Evolutionary conservation across 2,113 vertebrate genomes (phyloP), one percentile per base, ranked within the genome.

Genomic region (Leucopsar rothschildi): DNA sequence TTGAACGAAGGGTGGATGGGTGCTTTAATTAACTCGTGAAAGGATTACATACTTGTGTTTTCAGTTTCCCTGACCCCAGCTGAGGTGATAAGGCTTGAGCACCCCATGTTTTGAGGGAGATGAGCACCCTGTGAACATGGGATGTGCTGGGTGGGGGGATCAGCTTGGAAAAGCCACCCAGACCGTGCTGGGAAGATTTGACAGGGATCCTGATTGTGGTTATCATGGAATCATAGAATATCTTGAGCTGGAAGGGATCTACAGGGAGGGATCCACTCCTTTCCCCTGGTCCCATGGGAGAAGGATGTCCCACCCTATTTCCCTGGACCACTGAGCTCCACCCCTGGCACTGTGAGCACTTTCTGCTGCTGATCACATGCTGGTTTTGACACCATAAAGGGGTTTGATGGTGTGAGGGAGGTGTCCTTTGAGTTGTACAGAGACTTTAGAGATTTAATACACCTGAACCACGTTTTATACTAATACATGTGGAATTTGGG

Each of bases 1-100:
- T 95, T 86, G 90, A 86, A 63, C 52, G 88, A 61, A 94, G 93
- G 94, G 45, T 29, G 90, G 92, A 83, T 86, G 88, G 90, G 88
- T 65, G 37, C 88, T 94, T 88, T 95, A 95, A 95, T 97, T 93
- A 92, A 80, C 88, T 96, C 6, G n/a, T 77, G 93, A 70, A 66
- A 84, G 94, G 92, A 93, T 96, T 94, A 92, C 77, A 44, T 91
- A 85, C 92, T 93, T 88, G 23, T 4, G 75, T 44, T 92, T 90
- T 52, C 68, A 42, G 75, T 79, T 61, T 94, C 61, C 47, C 87
- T 70, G 85, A 86, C 95, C 90, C 63, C 80, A 70, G 44, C 49
- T 4, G 35, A 49, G 44, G 71, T n/a, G 72, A 90, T 45, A 42
- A 66, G 82, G 82, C 66, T 82, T 24, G 9, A 65, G n/a, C 55